Evolutionary conservation across 2,888 invertebrate species (phyloP), one percentile per base, ranked within the genome.

Genomic region (Anorthoa munda): DNA sequence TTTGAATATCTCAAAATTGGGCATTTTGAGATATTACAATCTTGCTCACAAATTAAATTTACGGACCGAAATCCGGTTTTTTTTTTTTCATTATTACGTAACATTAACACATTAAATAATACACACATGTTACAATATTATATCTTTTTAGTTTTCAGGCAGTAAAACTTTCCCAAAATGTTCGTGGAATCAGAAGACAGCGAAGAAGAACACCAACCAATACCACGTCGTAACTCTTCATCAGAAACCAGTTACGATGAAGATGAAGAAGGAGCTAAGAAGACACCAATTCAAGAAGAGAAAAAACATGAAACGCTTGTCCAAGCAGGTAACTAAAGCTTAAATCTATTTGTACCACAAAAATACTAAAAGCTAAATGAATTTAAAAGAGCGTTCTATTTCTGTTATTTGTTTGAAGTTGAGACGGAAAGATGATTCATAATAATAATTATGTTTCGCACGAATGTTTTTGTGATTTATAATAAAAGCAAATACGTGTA

Each of bases 201-300:
- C 77, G 92, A 93, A 72, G 86, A 90, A 21, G 90, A 90, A 50
- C 72, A 76, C 31, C 71, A 81, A 61, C 61, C 87, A 0, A 23
- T 18, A 66, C 74, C 67, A 60, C 75, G 80, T 5, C 75, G 77
- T 51, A 87, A 84, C 69, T 91, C 90, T 59, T 92, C 93, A 23
- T 93, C 94, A 5, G 93, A 92, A 26, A 92, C 93, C 0, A 94
- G 94, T 72, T 91, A 87, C 65, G 93, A 93, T 65, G 94, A 92
- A 56, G 90, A 89, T 53, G 83, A 85, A 55, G 78, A 80, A 48
- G 81, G 83, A n/a, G n/a, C 65, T 21, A 64, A 55, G 26, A 71
- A 65, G 15, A 68, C 72, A 65, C 77, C 73, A n/a, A 39, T 23
- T 3, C 73, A 77, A 26, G 63, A 66, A 64, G 79, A 72, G 13